phyloP scores from a whole-genome alignment of 2,888 invertebrate species.

The Augochlorella aurata region DNA sequence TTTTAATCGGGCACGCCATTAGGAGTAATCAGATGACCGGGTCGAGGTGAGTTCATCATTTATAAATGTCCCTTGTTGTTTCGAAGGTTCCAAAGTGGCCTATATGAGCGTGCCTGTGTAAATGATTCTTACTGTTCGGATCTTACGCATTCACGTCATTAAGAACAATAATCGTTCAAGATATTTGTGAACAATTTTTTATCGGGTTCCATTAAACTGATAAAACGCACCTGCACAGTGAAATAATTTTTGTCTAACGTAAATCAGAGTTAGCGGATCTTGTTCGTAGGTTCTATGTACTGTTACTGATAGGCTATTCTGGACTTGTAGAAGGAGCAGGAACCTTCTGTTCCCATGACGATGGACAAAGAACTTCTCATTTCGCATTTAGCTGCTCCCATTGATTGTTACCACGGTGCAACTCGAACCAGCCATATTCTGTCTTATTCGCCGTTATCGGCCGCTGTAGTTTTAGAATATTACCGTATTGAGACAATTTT shows the following conservation, averaged over 20 bases:
- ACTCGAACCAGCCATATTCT: constrained; percentile 1
- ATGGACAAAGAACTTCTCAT: constrained; percentile 57
- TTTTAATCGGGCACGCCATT: not conserved
- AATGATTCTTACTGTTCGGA: not conserved
- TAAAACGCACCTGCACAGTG: no score
- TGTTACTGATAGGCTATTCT: not conserved
- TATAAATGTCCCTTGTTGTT: not conserved
- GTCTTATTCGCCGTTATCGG: not conserved
- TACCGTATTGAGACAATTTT: not conserved
- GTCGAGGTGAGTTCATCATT: constrained; percentile 9
- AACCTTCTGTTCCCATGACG: constrained; percentile 32
- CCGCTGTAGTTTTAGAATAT: not conserved
- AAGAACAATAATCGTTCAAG: not conserved
- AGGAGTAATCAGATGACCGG: not conserved
- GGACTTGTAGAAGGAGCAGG: not conserved
- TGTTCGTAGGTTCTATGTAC: not conserved
- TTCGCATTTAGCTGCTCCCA: constrained; percentile 29
- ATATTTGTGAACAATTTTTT: no score
- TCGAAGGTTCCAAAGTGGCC: not conserved
- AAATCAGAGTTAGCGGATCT: not conserved
- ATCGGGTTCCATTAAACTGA: no score
- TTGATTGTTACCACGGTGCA: not conserved
- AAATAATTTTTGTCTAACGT: no score
- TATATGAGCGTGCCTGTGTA: not conserved
- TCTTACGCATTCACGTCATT: not conserved